Base-by-base conservation (phyloP, 2,113 vertebrate species). In the Oriolus oriolus region DNA sequence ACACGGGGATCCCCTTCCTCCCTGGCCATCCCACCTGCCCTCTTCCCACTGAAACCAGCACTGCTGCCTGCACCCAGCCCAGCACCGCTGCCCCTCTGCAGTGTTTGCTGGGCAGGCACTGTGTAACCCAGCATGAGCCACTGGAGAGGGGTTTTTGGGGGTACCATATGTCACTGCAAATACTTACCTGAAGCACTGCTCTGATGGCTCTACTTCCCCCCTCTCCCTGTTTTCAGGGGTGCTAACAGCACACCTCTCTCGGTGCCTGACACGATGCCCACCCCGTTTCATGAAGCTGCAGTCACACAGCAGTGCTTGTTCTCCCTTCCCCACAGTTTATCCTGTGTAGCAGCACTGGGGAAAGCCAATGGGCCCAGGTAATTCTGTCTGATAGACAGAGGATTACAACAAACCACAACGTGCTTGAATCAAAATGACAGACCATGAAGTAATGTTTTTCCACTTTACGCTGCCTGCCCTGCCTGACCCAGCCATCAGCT, bases 351-450 rank as follows among this genome's bases (percentile, higher is more conserved):
- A 74, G 61, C 87, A 21, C 88, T n/a, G 27, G 82, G 87, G 81
- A 52, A 94, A 93, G 61, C 65, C 78, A 37, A 94, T 63, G 74
- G 66, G 39, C 80, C 96, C 71, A 39, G 93, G 71, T 95, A 89
- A 87, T 88, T 97, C 89, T 92, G 82, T 61, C 77, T 82, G 77
- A 50, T 14, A 83, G 78, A 64, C 82, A 87, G 61, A 94, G 60
- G 96, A 94, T 84, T 93, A 68, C 7, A 3, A 91, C 70, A 84
- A 84, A 70, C 94, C 15, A 49, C 87, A 91, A 80, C 8, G 16
- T 92, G 93, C 87, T 91, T 65, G 93, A 98, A 97, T 97, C 95
- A 95, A 75, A 96, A 97, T 92, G 95, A 97, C 96, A 97, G 95
- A 91, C 87, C 95, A 60, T 91, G 93, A 95, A 97, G 97, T 85